A percentile compares a stretch with the other conserved stretches of the same genome.
Conservation (phyloP, 1,140 invertebrate species). For the Cardiocondyla obscurior region DNA sequence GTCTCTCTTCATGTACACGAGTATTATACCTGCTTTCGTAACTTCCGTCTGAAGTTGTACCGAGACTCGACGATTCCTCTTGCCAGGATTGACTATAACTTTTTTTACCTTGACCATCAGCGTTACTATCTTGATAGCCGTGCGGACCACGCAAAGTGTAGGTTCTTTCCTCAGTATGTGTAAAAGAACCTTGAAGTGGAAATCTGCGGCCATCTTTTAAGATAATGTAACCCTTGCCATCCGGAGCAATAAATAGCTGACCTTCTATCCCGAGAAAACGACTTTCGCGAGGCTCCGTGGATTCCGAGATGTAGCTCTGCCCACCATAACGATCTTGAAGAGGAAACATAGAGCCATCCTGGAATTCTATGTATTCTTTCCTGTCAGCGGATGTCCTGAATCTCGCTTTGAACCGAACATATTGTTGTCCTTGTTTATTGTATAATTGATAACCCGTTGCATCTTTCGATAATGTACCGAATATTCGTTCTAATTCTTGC, state of each 20-base stretch:
- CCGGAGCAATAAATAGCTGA: conserved; percentile 68
- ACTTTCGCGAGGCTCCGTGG: conserved; percentile 24
- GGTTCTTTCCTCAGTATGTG: conserved; percentile 68
- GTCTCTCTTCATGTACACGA: conserved; percentile 70
- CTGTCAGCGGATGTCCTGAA: conserved; percentile 68
- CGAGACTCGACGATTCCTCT: conserved; percentile 54
- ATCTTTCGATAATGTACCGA: conserved; percentile 68
- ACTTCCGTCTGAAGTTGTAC: conserved; percentile 27
- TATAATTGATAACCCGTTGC: conserved; percentile 62
- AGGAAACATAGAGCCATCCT: conserved; percentile 75
- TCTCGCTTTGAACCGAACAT: conserved; percentile 74
- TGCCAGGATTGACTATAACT: conserved; percentile 65
- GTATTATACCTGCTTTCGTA: conserved; percentile 71
- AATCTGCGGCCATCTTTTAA: conserved; percentile 75
- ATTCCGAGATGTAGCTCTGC: conserved; percentile 55
- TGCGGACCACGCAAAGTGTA: conserved; percentile 61
- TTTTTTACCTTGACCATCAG: not conserved
- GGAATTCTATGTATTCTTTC: conserved; percentile 76
- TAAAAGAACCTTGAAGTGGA: conserved; percentile 73
- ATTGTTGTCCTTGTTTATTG: conserved; percentile 67
- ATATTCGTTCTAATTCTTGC: conserved; percentile 72
- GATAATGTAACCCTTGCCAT: conserved; percentile 71
- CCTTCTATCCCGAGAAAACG: conserved; percentile 72
- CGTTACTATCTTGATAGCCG: not conserved
- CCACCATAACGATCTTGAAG: conserved; percentile 71